Base-by-base conservation (phyloP, 1,140 invertebrate genomes). In the Trissolcus basalis region DNA sequence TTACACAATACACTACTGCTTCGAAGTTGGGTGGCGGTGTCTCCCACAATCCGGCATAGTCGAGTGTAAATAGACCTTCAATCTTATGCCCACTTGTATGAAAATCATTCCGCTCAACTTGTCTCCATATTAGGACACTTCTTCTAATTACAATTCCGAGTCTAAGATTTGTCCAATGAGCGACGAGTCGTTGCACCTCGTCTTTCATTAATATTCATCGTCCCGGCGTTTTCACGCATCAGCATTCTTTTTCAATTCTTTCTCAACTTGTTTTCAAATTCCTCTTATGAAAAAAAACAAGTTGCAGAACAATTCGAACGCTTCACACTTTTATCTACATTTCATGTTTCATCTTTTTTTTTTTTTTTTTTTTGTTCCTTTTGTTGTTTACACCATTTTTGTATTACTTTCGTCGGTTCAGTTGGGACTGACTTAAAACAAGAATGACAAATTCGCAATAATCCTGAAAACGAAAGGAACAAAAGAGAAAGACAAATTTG, bases 1-100 rank as follows among this genome's bases (percentile, higher is more conserved):
- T 79, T 81, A 81, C 75, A 82, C 78, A 81, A 80, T 78, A 50
- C 53, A 64, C 50, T 33, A 55, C 64, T 69, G 54, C 60, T 74
- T 77, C 67, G 50, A 61, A 71, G 68, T 69, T 77, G 53, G 45
- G 63, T 63, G 67, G 67, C 75, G 70, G 61, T 78, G 64, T 73
- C 75, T 78, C 75, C 64, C 75, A 77, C 67, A 75, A 68, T 68
- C 49, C 14, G 6, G 15, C 68, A 35, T 72, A 61, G 61, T 19
- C 56, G 54, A 78, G 63, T 75, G 67, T 72, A 74, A 78, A 78
- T 78, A 74, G 67, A 67, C 71, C 67, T 75, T 75, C 69, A 39
- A 73, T 65, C 36, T 73, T 59, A 74, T 72, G 73, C 81, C 81
- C 77, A 81, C 81, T 70, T 79, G 73, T 68, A 72, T 79, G 79